phyloP scores from a whole-genome alignment of 2,113 vertebrate species.

The Cottus gobio region DNA sequence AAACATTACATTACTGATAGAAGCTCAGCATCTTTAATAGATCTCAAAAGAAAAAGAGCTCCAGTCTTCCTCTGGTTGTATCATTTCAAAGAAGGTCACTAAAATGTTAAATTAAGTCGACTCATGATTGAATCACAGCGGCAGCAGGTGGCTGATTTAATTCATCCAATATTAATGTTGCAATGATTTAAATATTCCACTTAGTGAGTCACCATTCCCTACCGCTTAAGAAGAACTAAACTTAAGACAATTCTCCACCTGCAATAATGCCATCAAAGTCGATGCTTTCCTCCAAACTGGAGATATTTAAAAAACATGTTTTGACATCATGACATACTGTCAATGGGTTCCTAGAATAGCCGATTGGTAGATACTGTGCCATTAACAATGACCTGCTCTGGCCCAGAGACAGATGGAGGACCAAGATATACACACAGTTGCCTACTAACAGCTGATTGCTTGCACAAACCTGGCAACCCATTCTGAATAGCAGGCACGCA shows the following conservation, averaged over 20 bases:
- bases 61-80: background rate
- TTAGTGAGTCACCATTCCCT: slow-evolving; percentile 7
- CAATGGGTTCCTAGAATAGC: slow-evolving; percentile 35
- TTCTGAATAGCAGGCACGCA: no score
- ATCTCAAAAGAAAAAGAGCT: background rate
- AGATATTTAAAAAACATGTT: background rate
- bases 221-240: background rate
- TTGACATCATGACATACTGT: slow-evolving; percentile 1
- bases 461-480: background rate
- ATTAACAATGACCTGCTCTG: slow-evolving; percentile 28
- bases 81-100: background rate
- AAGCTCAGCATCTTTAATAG: background rate
- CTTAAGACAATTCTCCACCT: background rate
- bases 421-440: background rate
- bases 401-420: slow-evolving; percentile 32
- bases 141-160: slow-evolving; percentile 50
- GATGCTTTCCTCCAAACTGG: background rate
- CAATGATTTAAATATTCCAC: slow-evolving; percentile 29
- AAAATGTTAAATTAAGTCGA: slow-evolving; percentile 2
- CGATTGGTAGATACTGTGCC: background rate
- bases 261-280: background rate
- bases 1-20: background rate
- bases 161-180: slow-evolving; percentile 41
- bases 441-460: slow-evolving; percentile 1
- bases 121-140: slow-evolving; percentile 35